phyloP scores from a whole-genome alignment of 2,113 vertebrate species.

The Pseudonaja textilis region DNA sequence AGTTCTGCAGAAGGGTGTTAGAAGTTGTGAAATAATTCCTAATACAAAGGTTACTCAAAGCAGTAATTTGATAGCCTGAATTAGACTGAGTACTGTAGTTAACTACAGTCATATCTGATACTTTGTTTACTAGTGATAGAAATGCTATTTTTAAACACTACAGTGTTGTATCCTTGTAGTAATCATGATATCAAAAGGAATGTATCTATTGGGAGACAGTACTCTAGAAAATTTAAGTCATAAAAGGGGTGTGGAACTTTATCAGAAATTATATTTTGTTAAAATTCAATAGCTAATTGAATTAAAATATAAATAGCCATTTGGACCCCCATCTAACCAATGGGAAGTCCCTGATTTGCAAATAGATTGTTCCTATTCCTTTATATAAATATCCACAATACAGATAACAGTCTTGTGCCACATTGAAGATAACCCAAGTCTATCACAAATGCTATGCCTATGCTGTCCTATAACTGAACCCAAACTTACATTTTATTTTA shows the following conservation, averaged over 20 bases:
- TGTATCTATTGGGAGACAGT: neutral
- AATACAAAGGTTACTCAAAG: neutral
- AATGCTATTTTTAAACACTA: neutral
- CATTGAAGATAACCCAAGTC: neutral
- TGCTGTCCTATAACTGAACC: neutral
- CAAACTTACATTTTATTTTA: neutral
- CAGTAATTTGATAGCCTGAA: neutral
- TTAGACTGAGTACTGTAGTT: neutral
- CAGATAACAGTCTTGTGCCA: neutral
- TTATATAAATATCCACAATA: neutral
- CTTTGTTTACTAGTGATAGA: neutral
- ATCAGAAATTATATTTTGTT: neutral
- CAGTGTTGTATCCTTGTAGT: neutral
- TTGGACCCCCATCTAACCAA: too few relatives aligned
- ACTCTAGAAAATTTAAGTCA: neutral
- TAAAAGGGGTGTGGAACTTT: neutral
- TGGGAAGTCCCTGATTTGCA: neutral
- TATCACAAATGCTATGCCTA: neutral
- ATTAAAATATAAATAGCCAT: neutral
- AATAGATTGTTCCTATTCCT: neutral
- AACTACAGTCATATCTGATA: neutral
- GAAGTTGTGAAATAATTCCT: neutral
- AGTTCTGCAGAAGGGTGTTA: neutral
- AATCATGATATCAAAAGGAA: neutral
- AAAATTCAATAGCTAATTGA: neutral